Base-by-base conservation (phyloP, 2,113 vertebrate genomes). In the Microtus richardsoni region DNA sequence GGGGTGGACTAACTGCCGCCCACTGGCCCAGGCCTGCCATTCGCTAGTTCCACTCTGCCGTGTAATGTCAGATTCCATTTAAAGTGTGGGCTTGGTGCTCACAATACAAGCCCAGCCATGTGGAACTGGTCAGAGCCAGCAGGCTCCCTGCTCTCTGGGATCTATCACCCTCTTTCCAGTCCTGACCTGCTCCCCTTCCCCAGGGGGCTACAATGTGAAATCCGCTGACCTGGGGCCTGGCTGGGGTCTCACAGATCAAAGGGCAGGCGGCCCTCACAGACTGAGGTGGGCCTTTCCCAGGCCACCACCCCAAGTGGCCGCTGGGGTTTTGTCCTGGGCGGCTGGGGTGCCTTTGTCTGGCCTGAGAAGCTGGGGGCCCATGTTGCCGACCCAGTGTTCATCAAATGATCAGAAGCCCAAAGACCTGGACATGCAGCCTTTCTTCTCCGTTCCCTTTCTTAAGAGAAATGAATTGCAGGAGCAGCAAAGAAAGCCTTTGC, bases 281-380 rank as follows among this genome's bases (percentile, higher is more conserved):
- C 97, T 98, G 98, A 98, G 98, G 98, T 98, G 98, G 98, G 98
- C 98, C 98, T 98, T 99, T 99, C 99, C 98, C 98, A 98, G 98
- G 99, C 99, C 98, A 92, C 98, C 98, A 98, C 97, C 98, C 98
- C 98, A 97, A 97, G 98, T 97, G 94, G 98, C 98, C 93, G 74
- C 98, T 96, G 88, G 98, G 96, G 98, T 97, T 99, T 99, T 98
- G 98, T 98, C 98, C 98, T 95, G 97, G 97, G 97, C 94, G 88
- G 98, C 98, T 97, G 80, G 95, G 94, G 97, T 83, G 78, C 98
- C 98, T 99, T 99, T 99, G 99, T 99, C 98, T 98, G 98, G 97
- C 97, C 98, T 98, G 98, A 98, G 98, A 98, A 98, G 98, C 98
- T 96, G 97, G 98, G 98, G 98, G 98, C 98, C 98, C 96, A 91